Base-by-base conservation (phyloP, 2,888 invertebrate genomes). In the Plagodis dolabraria region DNA sequence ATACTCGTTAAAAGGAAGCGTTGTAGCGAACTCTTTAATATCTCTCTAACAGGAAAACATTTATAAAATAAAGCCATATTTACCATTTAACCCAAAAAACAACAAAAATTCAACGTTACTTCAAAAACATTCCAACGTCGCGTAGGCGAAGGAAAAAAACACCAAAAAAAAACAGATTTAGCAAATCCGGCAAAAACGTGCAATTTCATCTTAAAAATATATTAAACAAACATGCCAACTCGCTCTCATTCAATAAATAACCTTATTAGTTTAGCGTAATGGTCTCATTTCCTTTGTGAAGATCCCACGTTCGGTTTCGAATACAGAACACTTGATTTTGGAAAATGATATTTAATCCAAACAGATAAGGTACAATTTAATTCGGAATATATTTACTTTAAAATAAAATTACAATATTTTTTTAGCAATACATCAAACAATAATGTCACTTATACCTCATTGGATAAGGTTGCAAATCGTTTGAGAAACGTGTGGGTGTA, bases 151-250 rank as follows among this genome's bases (percentile, higher is more conserved):
- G 46, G 12, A 54, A 43, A 50, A 47, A 44, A 47, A 40, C 47
- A 51, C 6, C 47, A 49, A 58, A 53, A 49, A 12, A 35, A 43
- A 50, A 34, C 9, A 10, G 10, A 51, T 11, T 43, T 5, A 54
- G 50, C 47, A 47, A 51, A 54, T 54, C 47, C 33, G 33, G 33
- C 44, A 47, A 55, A 48, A 53, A 49, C 34, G 36, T 45, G 42
- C 33, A 60, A 59, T 54, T 47, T 49, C 35, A 33, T 44, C 33
- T 58, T 52, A 42, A 60, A 58, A 60, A 51, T 54, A 47, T 54
- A 50, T 50, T 35, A 49, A 50, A 33, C 22, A 11, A 34, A 58
- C 11, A 53, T 22, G 48, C 35, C 33, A 47, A 36, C 11, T 36
- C 46, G 45, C 36, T 7, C 53, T 45, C 48, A 48, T 55, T 55